These are phyloP conservation scores for Sapajus apella DNA, from an alignment of 2,113 vertebrate genomes.

Conservation along the genomic window DNA sequence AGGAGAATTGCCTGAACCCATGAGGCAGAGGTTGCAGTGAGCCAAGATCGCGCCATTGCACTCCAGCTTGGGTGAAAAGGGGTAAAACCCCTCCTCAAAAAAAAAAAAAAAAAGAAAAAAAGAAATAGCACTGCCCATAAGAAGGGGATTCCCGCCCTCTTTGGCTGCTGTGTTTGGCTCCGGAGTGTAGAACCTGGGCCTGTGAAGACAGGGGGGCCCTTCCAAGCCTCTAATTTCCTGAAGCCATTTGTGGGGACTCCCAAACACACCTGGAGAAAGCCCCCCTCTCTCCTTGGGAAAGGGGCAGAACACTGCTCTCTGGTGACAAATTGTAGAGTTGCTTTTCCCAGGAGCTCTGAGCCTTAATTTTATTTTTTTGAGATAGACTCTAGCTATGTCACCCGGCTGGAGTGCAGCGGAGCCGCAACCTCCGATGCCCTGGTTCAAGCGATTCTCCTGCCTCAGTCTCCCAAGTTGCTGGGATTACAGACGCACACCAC, in stretches of 20 bases:
- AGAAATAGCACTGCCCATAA: not conserved
- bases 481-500: rapidly evolving
- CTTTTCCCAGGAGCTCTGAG: not conserved
- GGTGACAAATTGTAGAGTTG: not conserved
- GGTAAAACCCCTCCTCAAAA: no score
- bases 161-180: not conserved
- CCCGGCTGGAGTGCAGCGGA: not conserved
- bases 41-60: no score
- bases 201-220: not conserved
- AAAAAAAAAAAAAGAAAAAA: no score
- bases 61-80: no score
- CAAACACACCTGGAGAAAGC: not conserved
- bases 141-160: not conserved
- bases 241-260: not conserved
- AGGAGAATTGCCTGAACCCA: no score
- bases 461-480: not conserved
- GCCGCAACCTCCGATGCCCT: not conserved
- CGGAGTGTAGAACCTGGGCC: not conserved
- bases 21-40: no score
- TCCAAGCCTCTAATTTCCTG: not conserved
- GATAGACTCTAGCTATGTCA: not conserved
- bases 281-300: no score
- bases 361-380: no score
- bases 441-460: not conserved
- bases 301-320: not conserved